Conservation (phyloP, 1,140 invertebrate genomes). For the Drosophila willistoni region DNA sequence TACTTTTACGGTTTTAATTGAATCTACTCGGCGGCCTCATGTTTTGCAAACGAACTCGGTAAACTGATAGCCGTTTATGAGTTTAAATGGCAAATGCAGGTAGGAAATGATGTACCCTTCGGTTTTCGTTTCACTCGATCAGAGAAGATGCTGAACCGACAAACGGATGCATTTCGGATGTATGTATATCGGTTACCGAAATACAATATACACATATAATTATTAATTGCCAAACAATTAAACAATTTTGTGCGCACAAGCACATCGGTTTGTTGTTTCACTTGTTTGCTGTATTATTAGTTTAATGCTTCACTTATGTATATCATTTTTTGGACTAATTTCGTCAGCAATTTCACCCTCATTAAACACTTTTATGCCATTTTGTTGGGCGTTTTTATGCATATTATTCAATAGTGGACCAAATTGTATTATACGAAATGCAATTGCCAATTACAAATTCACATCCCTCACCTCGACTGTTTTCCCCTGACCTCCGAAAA, state of each 20-base stretch:
- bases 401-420: constrained; percentile 60
- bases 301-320: neutral
- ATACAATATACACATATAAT: neutral
- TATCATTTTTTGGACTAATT: neutral
- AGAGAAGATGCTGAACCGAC: constrained; percentile 50
- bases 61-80: constrained; percentile 75
- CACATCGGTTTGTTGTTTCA: neutral
- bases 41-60: constrained; percentile 58
- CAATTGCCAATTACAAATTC: constrained; percentile 71
- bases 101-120: constrained; percentile 38
- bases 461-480: constrained; percentile 25
- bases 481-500: neutral
- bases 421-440: constrained; percentile 17
- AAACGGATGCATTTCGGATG: neutral
- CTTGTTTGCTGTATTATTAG: neutral
- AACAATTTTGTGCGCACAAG: neutral
- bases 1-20: constrained; percentile 24
- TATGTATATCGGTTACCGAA: neutral
- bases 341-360: constrained; percentile 7
- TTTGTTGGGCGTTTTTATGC: constrained; percentile 14
- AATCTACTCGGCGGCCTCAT: constrained; percentile 33
- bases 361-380: constrained; percentile 14
- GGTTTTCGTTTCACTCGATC: constrained; percentile 46
- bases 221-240: neutral
- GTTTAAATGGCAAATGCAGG: constrained; percentile 72